Conservation (phyloP, 2,797 vertebrate species). For the Onychomys torridus region DNA sequence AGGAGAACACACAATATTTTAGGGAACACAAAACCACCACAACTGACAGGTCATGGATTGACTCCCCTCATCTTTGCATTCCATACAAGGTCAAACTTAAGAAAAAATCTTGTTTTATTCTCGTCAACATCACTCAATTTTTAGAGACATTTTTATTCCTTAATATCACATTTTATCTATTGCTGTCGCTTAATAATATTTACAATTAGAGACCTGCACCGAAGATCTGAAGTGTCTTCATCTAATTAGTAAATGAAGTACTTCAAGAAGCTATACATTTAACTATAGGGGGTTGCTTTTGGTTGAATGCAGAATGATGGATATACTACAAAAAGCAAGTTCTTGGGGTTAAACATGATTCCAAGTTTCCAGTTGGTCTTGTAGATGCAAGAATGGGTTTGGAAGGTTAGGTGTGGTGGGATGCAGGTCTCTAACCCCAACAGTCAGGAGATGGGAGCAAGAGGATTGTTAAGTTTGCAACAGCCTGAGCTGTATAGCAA, state of each 20-base stretch:
- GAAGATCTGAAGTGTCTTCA: neutral
- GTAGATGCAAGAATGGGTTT: neutral
- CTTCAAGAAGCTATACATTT: constrained; percentile 40
- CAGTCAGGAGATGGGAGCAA: neutral
- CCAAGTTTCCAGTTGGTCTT: neutral
- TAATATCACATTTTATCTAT: constrained; percentile 5
- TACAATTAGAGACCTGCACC: constrained; percentile 34
- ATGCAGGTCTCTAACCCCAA: neutral
- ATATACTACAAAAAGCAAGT: neutral
- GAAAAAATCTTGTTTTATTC: neutral
- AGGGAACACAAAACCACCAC: too few species aligned
- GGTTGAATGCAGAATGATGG: constrained; percentile 16
- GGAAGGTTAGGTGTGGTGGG: neutral
- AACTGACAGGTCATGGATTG: neutral
- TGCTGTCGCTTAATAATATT: constrained; percentile 51
- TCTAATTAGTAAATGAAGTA: neutral
- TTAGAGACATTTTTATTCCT: constrained; percentile 33
- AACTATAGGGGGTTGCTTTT: neutral
- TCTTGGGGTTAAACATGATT: neutral
- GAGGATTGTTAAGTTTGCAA: neutral
- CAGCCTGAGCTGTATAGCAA: neutral
- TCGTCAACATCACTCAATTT: neutral
- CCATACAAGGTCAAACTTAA: neutral
- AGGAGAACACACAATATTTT: too few species aligned
- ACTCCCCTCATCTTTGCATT: neutral